Conservation (phyloP, 92 coral and sea anemone genomes). For the Siderastrea radians region DNA sequence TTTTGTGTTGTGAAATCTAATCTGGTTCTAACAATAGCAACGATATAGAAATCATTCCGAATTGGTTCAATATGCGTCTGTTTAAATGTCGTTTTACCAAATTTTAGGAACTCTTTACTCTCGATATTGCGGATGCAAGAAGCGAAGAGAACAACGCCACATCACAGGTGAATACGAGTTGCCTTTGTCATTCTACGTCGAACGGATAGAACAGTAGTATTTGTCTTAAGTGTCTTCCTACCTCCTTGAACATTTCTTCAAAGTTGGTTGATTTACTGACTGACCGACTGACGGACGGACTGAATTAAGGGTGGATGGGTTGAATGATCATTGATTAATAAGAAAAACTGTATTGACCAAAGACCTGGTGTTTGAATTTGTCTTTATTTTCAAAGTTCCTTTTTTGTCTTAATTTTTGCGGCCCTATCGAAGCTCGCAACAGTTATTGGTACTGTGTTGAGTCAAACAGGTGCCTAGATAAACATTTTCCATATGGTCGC, state of each 20-base stretch:
- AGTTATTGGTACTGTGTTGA: conserved; percentile 53
- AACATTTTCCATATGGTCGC: conserved; percentile 69
- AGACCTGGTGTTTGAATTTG: not conserved
- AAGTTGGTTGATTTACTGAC: not conserved
- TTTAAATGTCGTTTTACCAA: not conserved
- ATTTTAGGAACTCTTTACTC: conserved; percentile 67
- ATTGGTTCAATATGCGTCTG: not conserved
- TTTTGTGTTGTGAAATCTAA: too few relatives aligned
- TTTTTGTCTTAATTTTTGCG: not conserved
- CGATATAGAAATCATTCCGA: too few relatives aligned
- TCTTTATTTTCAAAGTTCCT: not conserved
- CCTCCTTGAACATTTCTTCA: too few relatives aligned
- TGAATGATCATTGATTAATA: too few relatives aligned
- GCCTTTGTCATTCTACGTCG: not conserved
- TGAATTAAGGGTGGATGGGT: not conserved
- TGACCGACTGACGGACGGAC: not conserved
- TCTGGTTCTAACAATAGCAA: too few relatives aligned
- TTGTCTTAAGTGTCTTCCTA: too few relatives aligned
- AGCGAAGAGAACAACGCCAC: conserved; percentile 14
- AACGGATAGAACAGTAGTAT: too few relatives aligned
- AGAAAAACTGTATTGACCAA: too few relatives aligned
- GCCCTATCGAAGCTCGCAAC: conserved; percentile 70
- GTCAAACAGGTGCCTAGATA: conserved; percentile 75
- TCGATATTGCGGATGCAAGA: conserved; percentile 36
- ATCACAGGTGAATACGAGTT: not conserved